These are phyloP conservation scores for Leptogaster cylindrica DNA, from an alignment of 2,888 invertebrate species.

Conservation along the genomic window DNA sequence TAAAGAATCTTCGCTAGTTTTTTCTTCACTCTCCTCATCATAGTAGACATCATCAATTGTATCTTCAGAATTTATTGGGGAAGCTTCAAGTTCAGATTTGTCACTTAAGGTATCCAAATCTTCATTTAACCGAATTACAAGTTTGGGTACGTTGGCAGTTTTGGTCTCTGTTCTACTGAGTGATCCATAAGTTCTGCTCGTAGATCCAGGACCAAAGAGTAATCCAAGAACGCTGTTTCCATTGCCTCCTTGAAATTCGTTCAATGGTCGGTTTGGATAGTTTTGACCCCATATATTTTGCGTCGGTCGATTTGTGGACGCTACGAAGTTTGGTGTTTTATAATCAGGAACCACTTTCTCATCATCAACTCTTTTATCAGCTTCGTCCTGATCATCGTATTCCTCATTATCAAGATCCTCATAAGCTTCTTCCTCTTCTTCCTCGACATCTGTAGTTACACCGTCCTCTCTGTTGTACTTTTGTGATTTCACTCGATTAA, in stretches of 20 bases:
- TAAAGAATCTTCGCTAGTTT: constrained; percentile 44
- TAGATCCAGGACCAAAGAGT: no score
- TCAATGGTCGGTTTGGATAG: not conserved
- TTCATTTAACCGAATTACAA: constrained; percentile 40
- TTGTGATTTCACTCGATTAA: constrained; percentile 34
- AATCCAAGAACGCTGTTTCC: no score
- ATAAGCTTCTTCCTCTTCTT: constrained; percentile 3
- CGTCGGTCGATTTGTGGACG: not conserved
- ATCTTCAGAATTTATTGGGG: constrained; percentile 40
- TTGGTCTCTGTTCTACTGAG: not conserved
- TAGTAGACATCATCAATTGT: constrained; percentile 41
- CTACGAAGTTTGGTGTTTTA: not conserved
- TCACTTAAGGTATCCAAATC: constrained; percentile 47
- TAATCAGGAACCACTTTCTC: not conserved
- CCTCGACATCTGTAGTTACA: constrained; percentile 23
- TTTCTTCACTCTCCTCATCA: constrained; percentile 27
- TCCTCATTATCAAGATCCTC: constrained; percentile 5
- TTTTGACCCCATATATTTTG: not conserved
- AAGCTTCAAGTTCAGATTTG: constrained; percentile 44
- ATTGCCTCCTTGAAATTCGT: not conserved
- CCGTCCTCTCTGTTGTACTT: constrained; percentile 39
- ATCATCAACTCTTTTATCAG: not conserved
- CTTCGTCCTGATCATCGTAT: not conserved
- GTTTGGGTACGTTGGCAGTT: constrained; percentile 18
- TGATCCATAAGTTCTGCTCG: no score